Conservation (phyloP, 2,797 vertebrate genomes). For the Philypnodon macrostomus region DNA sequence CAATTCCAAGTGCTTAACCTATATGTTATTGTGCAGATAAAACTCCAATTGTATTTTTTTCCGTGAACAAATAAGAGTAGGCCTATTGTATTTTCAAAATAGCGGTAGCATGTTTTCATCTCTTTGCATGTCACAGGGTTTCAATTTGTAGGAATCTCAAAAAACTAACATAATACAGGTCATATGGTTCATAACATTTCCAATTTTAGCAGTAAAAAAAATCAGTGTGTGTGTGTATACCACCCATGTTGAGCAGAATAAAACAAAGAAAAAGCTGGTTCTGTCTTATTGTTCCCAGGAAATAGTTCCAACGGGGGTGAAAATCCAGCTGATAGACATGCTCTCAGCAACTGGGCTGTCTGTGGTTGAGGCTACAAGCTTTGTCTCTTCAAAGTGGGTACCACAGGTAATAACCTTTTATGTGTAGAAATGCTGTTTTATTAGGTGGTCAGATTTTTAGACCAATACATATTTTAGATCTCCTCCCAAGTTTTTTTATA, state of each 20-base stretch:
- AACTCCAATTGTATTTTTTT: conserved; percentile 10
- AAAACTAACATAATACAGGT: conserved; percentile 7
- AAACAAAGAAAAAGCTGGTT: conserved; percentile 49
- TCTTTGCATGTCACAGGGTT: too few species aligned
- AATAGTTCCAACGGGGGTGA: conserved; percentile 87
- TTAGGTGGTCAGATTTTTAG: conserved; percentile 17
- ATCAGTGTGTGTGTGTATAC: conserved; percentile 25
- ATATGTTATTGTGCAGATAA: conserved; percentile 20
- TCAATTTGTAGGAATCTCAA: too few species aligned
- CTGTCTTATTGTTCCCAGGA: conserved; percentile 75
- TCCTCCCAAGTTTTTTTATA: too few species aligned
- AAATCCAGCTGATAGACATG: conserved; percentile 93
- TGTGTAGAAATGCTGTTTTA: conserved; percentile 36
- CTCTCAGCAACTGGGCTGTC: conserved; percentile 90
- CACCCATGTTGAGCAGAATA: conserved; percentile 33
- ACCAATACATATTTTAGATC: conserved; percentile 25
- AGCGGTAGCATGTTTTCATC: too few species aligned
- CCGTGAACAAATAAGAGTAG: too few species aligned
- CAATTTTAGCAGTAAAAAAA: conserved; percentile 1
- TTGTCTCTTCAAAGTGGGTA: conserved; percentile 95
- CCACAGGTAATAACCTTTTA: conserved; percentile 85
- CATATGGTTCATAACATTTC: conserved; percentile 14
- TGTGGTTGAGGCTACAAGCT: conserved; percentile 93
- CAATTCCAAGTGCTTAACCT: conserved; percentile 18
- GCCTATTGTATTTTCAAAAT: too few species aligned